phyloP scores from a whole-genome alignment of 2,113 vertebrate genomes.

The Trematocara stigmaticum region DNA sequence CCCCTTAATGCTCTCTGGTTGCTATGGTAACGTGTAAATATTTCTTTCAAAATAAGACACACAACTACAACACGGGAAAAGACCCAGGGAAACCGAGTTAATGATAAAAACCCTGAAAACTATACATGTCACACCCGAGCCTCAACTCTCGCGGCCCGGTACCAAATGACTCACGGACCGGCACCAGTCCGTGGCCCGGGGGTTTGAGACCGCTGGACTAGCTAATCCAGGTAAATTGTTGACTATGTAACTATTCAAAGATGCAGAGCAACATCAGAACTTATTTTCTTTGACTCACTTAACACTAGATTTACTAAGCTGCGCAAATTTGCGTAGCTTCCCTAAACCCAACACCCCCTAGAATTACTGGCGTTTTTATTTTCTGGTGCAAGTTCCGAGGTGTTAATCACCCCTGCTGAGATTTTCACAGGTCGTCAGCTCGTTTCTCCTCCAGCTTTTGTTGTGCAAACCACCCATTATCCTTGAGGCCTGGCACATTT shows the following conservation, averaged over 20 bases:
- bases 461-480: no score
- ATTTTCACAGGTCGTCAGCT: no score
- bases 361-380: no score
- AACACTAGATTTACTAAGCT: no score
- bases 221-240: background rate
- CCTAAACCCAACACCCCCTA: no score
- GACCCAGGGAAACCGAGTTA: background rate
- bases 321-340: no score
- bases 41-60: background rate
- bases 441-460: no score
- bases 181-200: background rate
- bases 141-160: background rate
- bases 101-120: background rate
- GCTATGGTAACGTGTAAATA: accelerated
- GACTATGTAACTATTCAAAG: background rate
- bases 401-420: no score
- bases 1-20: background rate
- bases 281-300: background rate
- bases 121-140: background rate
- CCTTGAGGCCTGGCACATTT: no score
- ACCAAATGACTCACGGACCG: background rate
- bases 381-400: no score
- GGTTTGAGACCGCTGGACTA: background rate
- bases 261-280: background rate
- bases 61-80: background rate